Base-by-base conservation (phyloP, 2,113 vertebrate species). In the Planiliza haematocheilus region DNA sequence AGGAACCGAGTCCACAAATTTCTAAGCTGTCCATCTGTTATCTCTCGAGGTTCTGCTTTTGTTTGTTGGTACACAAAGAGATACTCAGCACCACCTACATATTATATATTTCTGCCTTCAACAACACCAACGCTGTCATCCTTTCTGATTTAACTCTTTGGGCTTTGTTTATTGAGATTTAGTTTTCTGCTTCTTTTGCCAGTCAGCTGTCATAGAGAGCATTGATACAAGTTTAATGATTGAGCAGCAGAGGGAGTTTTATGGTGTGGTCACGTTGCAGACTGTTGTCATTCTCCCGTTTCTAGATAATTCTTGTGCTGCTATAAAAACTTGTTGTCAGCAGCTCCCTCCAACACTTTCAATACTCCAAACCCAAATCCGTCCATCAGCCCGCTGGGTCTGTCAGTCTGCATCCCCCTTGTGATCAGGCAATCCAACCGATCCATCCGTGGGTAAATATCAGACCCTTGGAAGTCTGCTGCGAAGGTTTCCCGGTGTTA, bases 131-230 rank as follows among this genome's bases (percentile, higher is more conserved):
- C 51, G 17, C 63, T 46, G 55, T 48, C 17, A 55, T 66, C 67
- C 12, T 51, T 60, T 72, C 16, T 74, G 67, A 14, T 56, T 72
- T 20, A 43, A 52, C 63, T 75, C 74, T 53, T n/a, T 41, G 77
- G 60, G 58, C 9, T 84, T 78, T 74, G 63, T 76, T 82, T 72
- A 45, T 72, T 79, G 52, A 62, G 62, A 75, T 60, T 70, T 66
- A 50, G 12, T 74, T 68, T 24, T 37, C 38, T 57, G 38, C 56
- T 36, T 46, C 5, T 36, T 63, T 68, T 71, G 39, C 13, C 58
- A 17, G 38, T 55, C 39, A 43, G 57, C 80, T 83, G 62, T 70
- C 37, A 16, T 21, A 51, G 39, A 39, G 48, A 80, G 38, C 53
- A 11, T 16, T 7, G 1, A 38, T 81, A 45, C 59, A 80, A 70